Evolutionary conservation across 2,888 invertebrate species (phyloP), one percentile per base, ranked within the genome.

Genomic region (Acheta domesticus): DNA sequence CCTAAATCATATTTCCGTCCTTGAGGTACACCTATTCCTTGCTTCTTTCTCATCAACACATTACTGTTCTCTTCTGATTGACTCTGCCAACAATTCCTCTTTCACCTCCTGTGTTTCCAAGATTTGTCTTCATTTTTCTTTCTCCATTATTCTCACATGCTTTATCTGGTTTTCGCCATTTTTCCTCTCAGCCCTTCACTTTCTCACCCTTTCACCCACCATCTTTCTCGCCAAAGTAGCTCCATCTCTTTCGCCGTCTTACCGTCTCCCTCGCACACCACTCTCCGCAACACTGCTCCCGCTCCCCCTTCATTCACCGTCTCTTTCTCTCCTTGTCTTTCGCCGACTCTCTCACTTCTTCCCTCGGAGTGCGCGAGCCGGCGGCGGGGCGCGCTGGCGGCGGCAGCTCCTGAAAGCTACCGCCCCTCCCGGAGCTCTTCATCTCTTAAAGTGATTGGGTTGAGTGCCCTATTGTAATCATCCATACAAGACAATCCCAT

Each of bases 401-500:
- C 36, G 36, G 36, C 36, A 5, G 36, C 36, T 36, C 36, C 36
- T 36, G 36, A 36, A 36, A 36, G 36, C 36, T 36, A 36, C 36
- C 36, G 36, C 36, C 36, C 62, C 8, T 62, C 62, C 62, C 14
- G 62, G 62, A 62, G 62, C 62, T 62, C 62, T 62, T 62, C 77
- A 76, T 80, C 80, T 80, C 81, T 82, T 81, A 82, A 83, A 84
- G 84, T 84, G 85, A 86, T 86, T 84, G 85, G 85, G 82, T 83
- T 84, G 85, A 86, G 85, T 86, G 86, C 85, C 85, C 85, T 84
- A 86, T 86, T 86, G 86, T 86, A 86, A 86, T 86, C 86, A 85
- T 84, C 84, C 84, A 84, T 85, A 87, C 86, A 87, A 86, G 86
- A 86, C 86, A 86, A 87, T 86, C 85, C 86, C 87, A 87, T 87